Conservation (phyloP, 2,113 vertebrate species). For the Upupa epops region DNA sequence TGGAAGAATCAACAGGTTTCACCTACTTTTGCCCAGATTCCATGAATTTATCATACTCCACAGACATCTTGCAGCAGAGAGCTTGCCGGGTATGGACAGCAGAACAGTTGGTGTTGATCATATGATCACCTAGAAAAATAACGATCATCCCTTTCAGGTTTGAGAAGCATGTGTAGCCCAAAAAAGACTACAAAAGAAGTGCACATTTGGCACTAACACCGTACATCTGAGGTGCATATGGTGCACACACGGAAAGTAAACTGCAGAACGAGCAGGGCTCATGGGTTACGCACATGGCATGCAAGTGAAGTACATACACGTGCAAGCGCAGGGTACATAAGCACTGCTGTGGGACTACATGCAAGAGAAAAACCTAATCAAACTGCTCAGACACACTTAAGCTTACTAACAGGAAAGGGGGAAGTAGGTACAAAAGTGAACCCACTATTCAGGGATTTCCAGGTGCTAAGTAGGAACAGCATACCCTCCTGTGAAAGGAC, state of each 20-base stretch:
- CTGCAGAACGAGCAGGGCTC: neutral
- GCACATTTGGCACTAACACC: neutral
- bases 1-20: neutral
- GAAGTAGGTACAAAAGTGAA: neutral
- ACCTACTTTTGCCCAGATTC: slow-evolving; percentile 94
- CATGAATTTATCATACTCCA: slow-evolving; percentile 97
- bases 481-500: neutral
- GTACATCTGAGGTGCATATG: neutral
- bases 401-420: neutral
- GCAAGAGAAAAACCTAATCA: neutral
- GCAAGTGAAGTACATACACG: neutral
- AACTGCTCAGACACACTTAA: neutral
- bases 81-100: slow-evolving; percentile 93
- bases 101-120: slow-evolving; percentile 98
- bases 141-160: neutral
- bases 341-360: neutral
- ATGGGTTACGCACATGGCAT: neutral
- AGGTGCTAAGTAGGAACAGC: neutral
- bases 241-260: neutral
- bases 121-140: slow-evolving; percentile 76
- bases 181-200: neutral
- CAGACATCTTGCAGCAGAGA: slow-evolving; percentile 98
- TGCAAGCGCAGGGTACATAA: neutral
- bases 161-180: neutral
- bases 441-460: neutral